Conservation (phyloP, 1,140 invertebrate species). For the Alviniconcha marisindica region DNA sequence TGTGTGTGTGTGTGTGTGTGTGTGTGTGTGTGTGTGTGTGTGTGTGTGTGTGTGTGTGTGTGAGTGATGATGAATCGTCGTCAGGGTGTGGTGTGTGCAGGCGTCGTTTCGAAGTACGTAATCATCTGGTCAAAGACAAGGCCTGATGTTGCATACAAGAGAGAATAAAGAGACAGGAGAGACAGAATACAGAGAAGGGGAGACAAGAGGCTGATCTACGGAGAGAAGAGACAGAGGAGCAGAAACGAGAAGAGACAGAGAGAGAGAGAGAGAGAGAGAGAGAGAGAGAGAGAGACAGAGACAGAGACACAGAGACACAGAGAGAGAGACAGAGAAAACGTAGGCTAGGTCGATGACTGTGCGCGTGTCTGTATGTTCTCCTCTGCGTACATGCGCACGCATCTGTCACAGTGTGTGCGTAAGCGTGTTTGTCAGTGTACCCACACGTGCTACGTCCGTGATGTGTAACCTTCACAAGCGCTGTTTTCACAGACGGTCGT, state of each 20-base stretch:
- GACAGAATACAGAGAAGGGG: slow-evolving; percentile 3
- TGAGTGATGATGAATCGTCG: too few relatives aligned
- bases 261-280: slow-evolving; percentile 17
- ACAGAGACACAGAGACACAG: neutral
- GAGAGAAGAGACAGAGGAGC: neutral
- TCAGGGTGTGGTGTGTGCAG: too few relatives aligned
- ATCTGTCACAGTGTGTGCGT: neutral
- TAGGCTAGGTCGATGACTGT: neutral
- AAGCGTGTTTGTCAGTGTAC: neutral
- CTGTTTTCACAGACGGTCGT: too few relatives aligned
- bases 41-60: neutral
- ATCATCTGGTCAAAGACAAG: too few relatives aligned
- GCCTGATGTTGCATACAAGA: too few relatives aligned
- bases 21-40: neutral
- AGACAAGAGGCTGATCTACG: neutral
- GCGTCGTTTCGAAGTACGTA: too few relatives aligned
- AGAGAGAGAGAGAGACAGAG: slow-evolving; percentile 2
- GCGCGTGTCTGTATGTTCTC: neutral
- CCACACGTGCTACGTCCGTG: too few relatives aligned
- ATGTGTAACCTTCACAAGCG: too few relatives aligned
- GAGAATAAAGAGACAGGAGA: neutral
- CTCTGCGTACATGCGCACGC: too few relatives aligned
- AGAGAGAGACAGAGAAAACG: neutral
- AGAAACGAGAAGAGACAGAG: neutral
- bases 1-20: neutral